Evolutionary conservation across 2,888 invertebrate species (phyloP).

Genomic region (Ennomos quercinarius): DNA sequence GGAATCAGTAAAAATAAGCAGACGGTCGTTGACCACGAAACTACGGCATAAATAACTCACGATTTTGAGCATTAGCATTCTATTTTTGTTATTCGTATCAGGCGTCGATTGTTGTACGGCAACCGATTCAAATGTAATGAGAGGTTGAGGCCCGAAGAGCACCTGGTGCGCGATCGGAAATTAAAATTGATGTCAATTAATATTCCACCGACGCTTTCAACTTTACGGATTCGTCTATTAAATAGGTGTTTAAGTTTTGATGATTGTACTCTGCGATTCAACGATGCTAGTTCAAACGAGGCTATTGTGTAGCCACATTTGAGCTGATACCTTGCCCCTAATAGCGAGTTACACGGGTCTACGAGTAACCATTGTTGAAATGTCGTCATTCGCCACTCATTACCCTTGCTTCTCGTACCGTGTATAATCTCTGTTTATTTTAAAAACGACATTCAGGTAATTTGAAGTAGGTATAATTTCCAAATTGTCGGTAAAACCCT

Average conservation of each 20-base stretch:
- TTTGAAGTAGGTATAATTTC: constrained; percentile 4
- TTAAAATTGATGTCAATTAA: constrained; percentile 57
- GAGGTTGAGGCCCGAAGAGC: constrained; percentile 45
- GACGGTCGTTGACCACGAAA: constrained; percentile 50
- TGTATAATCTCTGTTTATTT: constrained; percentile 27
- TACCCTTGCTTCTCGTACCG: constrained; percentile 30
- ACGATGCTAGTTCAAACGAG: neutral
- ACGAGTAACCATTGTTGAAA: constrained; percentile 47
- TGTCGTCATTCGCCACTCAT: constrained; percentile 36
- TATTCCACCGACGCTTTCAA: constrained; percentile 49
- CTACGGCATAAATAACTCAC: constrained; percentile 28
- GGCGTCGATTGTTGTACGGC: constrained; percentile 47
- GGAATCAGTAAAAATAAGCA: constrained; percentile 37
- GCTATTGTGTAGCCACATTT: constrained; percentile 32
- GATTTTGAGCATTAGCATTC: constrained; percentile 40
- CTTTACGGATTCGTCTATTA: constrained; percentile 27
- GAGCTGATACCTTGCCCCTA: constrained; percentile 54
- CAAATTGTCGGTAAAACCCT: constrained; percentile 17
- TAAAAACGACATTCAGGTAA: constrained; percentile 13
- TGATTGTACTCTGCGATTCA: neutral
- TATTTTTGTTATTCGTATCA: constrained; percentile 53
- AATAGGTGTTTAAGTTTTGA: constrained; percentile 10
- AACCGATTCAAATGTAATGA: constrained; percentile 53
- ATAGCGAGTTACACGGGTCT: constrained; percentile 44
- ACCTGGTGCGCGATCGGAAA: constrained; percentile 57